Conservation (phyloP, 2,113 vertebrate species). For the Coturnix japonica region DNA sequence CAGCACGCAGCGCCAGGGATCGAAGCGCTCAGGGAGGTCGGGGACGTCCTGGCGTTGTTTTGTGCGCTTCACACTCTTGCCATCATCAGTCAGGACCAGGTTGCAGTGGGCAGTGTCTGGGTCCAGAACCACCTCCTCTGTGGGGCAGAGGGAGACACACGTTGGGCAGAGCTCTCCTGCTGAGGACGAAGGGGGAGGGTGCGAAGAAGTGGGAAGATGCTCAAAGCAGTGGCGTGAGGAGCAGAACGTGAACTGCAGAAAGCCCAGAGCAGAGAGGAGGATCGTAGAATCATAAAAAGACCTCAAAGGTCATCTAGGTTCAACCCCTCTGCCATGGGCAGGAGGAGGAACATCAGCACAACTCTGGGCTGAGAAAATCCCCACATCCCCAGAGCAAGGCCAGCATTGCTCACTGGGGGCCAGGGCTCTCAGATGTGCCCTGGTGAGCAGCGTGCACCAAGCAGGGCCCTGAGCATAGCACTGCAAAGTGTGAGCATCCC, state of each 20-base stretch:
- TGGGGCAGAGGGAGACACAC: not conserved
- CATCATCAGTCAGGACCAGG: not conserved
- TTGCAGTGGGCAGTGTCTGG: not conserved
- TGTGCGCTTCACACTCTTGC: not conserved
- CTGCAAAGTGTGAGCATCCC: not conserved
- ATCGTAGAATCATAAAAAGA: too few species aligned
- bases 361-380: not conserved
- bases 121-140: not conserved
- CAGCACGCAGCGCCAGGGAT: not conserved
- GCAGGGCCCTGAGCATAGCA: too few species aligned
- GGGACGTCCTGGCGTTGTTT: not conserved
- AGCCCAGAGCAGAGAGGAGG: not conserved
- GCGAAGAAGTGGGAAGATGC: not conserved
- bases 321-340: too few species aligned
- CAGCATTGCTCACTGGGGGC: not conserved
- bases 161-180: not conserved
- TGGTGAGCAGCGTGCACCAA: not conserved
- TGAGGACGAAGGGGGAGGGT: not conserved
- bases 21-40: not conserved
- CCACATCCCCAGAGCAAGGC: rapidly evolving
- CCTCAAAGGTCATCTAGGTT: too few species aligned
- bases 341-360: not conserved
- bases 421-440: not conserved
- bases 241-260: not conserved
- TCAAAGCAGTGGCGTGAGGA: not conserved